Percentiles rank a stretch among this genome's conserved stretches.
These are phyloP conservation scores for Microchirus variegatus DNA, from an alignment of 2,797 vertebrate species.

Conservation along the genomic window DNA sequence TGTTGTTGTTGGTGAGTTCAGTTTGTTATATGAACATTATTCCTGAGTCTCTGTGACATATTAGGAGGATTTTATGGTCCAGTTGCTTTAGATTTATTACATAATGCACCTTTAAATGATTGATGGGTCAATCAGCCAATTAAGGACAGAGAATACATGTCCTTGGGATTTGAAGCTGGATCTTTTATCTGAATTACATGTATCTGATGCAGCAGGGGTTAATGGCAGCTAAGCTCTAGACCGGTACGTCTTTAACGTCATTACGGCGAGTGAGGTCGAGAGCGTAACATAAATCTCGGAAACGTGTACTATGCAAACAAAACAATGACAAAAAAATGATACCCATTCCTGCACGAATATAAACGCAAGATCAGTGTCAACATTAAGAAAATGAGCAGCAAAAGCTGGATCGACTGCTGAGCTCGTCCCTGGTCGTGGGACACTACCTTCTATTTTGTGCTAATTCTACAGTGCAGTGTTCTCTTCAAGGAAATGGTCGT, in stretches of 20 bases:
- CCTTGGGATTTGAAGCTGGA: constrained; percentile 41
- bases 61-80: too few relatives aligned
- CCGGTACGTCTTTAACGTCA: constrained; percentile 38
- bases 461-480: constrained; percentile 49
- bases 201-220: constrained; percentile 44
- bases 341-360: constrained; percentile 29
- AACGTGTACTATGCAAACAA: constrained; percentile 54
- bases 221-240: constrained; percentile 41
- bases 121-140: constrained; percentile 46
- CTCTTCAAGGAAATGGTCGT: constrained; percentile 32
- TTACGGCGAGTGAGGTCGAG: constrained; percentile 49
- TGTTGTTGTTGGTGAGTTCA: too few relatives aligned
- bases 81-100: too few relatives aligned
- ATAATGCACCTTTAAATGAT: too few relatives aligned
- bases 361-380: constrained; percentile 35
- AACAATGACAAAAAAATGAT: constrained; percentile 32
- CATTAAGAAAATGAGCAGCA: constrained; percentile 28
- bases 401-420: constrained; percentile 25
- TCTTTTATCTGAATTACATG: constrained; percentile 54
- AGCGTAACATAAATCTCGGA: constrained; percentile 43
- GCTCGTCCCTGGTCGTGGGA: constrained; percentile 29
- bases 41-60: too few relatives aligned
- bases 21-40: too few relatives aligned
- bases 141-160: constrained; percentile 26
- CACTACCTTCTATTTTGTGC: constrained; percentile 15